A percentile compares a stretch with the other conserved stretches of the same genome.
Conservation (phyloP, 2,113 vertebrate species). For the Tautogolabrus adspersus region DNA sequence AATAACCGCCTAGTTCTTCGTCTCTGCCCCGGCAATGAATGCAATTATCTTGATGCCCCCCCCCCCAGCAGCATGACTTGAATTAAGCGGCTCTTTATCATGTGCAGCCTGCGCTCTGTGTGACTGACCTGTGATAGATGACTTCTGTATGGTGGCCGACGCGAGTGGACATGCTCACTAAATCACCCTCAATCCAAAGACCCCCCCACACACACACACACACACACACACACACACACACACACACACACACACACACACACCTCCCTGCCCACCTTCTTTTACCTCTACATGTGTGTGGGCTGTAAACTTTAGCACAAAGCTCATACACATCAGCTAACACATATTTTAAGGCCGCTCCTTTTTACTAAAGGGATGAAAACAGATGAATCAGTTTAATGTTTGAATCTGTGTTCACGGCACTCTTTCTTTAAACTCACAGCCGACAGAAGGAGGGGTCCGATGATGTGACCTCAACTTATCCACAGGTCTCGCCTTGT, state of each 20-base stretch:
- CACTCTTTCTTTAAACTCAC: too few species aligned
- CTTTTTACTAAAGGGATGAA: too few species aligned
- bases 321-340: too few species aligned
- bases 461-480: too few species aligned
- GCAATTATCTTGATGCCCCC: conserved; percentile 34
- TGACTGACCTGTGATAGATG: conserved; percentile 65
- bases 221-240: too few species aligned
- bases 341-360: too few species aligned
- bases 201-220: not conserved
- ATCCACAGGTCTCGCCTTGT: too few species aligned
- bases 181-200: conserved; percentile 46
- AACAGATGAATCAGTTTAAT: too few species aligned
- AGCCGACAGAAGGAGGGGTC: too few species aligned
- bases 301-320: too few species aligned
- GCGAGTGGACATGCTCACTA: conserved; percentile 47
- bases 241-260: too few species aligned
- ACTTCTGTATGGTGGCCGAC: conserved; percentile 49
- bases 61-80: conserved; percentile 4
- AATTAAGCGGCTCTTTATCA: conserved; percentile 37
- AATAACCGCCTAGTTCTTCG: conserved; percentile 25
- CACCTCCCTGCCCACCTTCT: not conserved
- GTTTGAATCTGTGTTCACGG: too few species aligned
- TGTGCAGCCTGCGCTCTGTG: not conserved
- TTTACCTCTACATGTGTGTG: conserved; percentile 25
- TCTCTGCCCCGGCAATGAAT: conserved; percentile 21